Conservation (phyloP, 2,888 invertebrate species). For the Dilophus febrilis region DNA sequence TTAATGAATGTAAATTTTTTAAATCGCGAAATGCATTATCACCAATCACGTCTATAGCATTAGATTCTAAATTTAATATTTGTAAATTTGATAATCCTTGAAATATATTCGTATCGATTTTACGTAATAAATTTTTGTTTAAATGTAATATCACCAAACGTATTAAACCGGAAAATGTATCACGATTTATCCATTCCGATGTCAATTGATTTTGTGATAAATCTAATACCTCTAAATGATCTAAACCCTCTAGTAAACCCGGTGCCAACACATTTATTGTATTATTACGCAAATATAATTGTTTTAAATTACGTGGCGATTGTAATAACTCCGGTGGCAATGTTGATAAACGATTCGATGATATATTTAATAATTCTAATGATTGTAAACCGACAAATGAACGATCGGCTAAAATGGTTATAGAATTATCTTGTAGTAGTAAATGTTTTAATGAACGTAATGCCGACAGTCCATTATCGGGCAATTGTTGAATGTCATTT, state of each 20-base stretch:
- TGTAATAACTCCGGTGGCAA: slow-evolving; percentile 64
- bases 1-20: slow-evolving; percentile 59
- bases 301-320: slow-evolving; percentile 50
- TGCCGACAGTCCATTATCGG: slow-evolving; percentile 52
- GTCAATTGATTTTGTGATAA: slow-evolving; percentile 56
- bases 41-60: slow-evolving; percentile 48
- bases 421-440: slow-evolving; percentile 57
- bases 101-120: slow-evolving; percentile 53
- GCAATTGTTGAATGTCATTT: slow-evolving; percentile 53
- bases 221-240: slow-evolving; percentile 55
- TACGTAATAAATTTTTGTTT: slow-evolving; percentile 51
- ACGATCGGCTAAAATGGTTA: slow-evolving; percentile 54
- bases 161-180: slow-evolving; percentile 57
- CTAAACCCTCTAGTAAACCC: slow-evolving; percentile 53
- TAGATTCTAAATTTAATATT: slow-evolving; percentile 54
- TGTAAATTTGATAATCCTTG: slow-evolving; percentile 58
- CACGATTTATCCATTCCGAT: slow-evolving; percentile 60
- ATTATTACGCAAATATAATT: slow-evolving; percentile 61
- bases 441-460: slow-evolving; percentile 51
- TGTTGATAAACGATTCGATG: slow-evolving; percentile 58
- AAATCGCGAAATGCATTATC: slow-evolving; percentile 59
- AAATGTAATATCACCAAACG: slow-evolving; percentile 58
- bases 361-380: slow-evolving; percentile 56
- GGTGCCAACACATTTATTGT: slow-evolving; percentile 57
- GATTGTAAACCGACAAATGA: slow-evolving; percentile 53